Evolutionary conservation across 2,888 invertebrate genomes (phyloP), one percentile per base, ranked within the genome.

Genomic region (Acanthosepion pharaonis): DNA sequence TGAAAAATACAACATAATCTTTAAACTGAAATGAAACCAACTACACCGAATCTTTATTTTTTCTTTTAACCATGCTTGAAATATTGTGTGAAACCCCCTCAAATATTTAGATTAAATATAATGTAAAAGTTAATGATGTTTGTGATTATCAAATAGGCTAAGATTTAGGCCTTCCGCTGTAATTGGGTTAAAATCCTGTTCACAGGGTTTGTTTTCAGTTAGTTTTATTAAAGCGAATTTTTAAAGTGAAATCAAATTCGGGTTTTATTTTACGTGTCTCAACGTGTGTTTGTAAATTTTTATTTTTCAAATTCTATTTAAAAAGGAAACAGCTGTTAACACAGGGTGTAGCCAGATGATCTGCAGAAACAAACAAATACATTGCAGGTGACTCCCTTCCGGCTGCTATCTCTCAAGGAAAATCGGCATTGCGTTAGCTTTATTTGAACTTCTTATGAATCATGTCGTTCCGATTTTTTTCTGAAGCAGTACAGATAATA

Each of bases 381-480:
- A 78, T n/a, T 78, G 78, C 78, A 78, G 78, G 78, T 78, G 78
- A 78, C 78, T 78, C 78, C 78, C 78, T 78, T 78, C 78, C 78
- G 78, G 78, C 78, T 15, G 9, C n/a, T n/a, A 78, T 23, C n/a
- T 78, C 78, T 78, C 78, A 78, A n/a, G 25, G 8, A 64, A 64
- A 25, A 4, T 33, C 15, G 51, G 3, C 15, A 51, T 51, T 51
- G 51, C 51, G 51, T 15, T 51, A 51, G 51, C 51, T 51, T 51
- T 51, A 51, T 51, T 51, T 78, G 18, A 42, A 42, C 42, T 42
- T 42, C 1, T 42, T 42, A 42, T 42, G 42, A 42, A 42, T 42
- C 42, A 42, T 42, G 42, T 42, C 42, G 4, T 78, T 78, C 5
- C 11, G 20, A 5, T 78, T 78, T n/a, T 3, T 11, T 5, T 78